Conservation (phyloP, 2,888 invertebrate genomes). For the Agrotis exclamationis region DNA sequence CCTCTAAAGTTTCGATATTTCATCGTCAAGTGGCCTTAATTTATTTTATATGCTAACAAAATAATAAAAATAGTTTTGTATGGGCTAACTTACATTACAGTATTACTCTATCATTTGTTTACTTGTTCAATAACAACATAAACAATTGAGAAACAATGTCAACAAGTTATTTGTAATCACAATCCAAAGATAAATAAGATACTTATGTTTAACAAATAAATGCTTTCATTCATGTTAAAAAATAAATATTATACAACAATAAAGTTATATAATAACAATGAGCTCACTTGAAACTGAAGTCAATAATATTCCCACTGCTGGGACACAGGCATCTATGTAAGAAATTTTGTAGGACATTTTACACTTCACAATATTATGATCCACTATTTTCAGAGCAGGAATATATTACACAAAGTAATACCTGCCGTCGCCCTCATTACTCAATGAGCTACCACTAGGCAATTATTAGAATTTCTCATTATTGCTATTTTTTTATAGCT, state of each 20-base stretch:
- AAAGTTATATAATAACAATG: neutral
- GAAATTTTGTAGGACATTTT: no score
- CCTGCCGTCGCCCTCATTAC: no score
- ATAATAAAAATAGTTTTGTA: neutral
- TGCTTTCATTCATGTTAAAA: neutral
- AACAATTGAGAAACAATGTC: conserved; percentile 3
- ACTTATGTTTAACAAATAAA: conserved; percentile 1
- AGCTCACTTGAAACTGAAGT: neutral
- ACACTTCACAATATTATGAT: no score
- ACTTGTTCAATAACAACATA: neutral
- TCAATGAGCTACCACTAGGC: no score
- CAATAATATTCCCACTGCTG: no score
- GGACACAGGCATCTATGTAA: no score
- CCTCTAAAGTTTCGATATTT: neutral
- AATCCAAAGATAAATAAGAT: neutral
- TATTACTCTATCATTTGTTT: neutral
- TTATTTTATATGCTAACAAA: neutral
- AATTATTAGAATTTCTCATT: neutral
- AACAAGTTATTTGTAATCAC: conserved; percentile 2
- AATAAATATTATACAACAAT: neutral
- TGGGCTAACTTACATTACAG: neutral
- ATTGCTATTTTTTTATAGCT: neutral
- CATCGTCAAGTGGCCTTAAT: no score
- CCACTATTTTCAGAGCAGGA: no score
- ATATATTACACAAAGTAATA: no score